Base-by-base conservation (phyloP, 2,888 invertebrate genomes). In the Ferdinandea cuprea region DNA sequence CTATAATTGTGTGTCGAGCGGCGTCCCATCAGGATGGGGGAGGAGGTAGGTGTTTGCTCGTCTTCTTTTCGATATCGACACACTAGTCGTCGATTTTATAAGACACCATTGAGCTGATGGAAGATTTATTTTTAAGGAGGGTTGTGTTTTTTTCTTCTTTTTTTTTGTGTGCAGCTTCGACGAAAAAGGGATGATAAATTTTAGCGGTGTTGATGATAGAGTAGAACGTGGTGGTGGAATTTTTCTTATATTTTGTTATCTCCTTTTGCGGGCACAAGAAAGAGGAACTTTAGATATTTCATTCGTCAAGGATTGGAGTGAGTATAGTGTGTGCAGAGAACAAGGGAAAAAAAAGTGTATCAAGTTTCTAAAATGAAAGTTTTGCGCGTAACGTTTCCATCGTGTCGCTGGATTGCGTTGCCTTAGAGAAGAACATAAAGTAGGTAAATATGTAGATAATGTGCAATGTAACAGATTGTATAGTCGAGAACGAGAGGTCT, bases 341-440 rank as follows among this genome's bases (percentile, higher is more conserved):
- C 11, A 28, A 35, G 28, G 35, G 13, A 40, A 69, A 48, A 42
- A 79, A 19, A 54, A 54, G 7, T 58, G 44, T 66, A 81, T 77
- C 71, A 71, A 77, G 66, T 77, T 81, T 81, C 81, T 81, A 81
- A 81, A 77, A 81, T 77, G 59, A 77, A 81, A 81, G 81, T 81
- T 81, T 71, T 71, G 37, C 46, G 28, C 5, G 25, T 66, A 77
- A 71, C 71, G 46, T 66, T 46, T 50, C 54, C 37, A 65, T 68
- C 13, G 35, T 37, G 30, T 58, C 42, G 40, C 2, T 6, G 50
- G 42, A 48, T 13, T 42, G 40, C 1, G 52, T 76, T n/a, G 77
- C 59, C 77, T 77, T 32, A 61, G 71, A 77, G 77, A 59, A 77
- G 30, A 59, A 77, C 44, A 61, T n/a, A n/a, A n/a, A n/a, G n/a